A percentile compares a stretch with the other conserved stretches of the same genome.
Conservation (phyloP, 2,888 invertebrate species). For the Ochropleura plecta region DNA sequence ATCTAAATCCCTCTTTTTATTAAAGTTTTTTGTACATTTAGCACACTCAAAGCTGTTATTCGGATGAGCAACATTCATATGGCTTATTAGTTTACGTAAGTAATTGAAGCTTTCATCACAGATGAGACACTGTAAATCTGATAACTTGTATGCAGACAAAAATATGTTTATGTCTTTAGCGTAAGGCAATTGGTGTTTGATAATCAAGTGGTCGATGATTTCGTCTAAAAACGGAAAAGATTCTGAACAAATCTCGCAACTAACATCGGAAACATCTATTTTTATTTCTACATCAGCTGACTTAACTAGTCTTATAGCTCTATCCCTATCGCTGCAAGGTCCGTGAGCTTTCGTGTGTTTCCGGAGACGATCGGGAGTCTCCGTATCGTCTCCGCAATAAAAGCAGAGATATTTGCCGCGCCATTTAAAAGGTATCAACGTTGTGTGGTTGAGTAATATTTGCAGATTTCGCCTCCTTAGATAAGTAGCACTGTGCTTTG, state of each 20-base stretch:
- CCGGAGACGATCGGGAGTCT: slow-evolving; percentile 71
- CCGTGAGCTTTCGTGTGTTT: slow-evolving; percentile 80
- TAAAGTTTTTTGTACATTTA: slow-evolving; percentile 76
- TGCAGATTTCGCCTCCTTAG: slow-evolving; percentile 76
- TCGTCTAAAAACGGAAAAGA: slow-evolving; percentile 56
- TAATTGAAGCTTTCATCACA: slow-evolving; percentile 76
- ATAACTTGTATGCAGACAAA: slow-evolving; percentile 75
- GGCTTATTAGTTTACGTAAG: slow-evolving; percentile 77
- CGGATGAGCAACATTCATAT: slow-evolving; percentile 78
- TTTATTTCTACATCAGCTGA: slow-evolving; percentile 80
- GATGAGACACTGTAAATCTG: slow-evolving; percentile 78
- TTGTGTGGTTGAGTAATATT: slow-evolving; percentile 84
- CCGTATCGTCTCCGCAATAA: slow-evolving; percentile 80
- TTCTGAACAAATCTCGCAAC: slow-evolving; percentile 77
- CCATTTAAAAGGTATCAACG: slow-evolving; percentile 85
- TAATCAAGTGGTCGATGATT: slow-evolving; percentile 72
- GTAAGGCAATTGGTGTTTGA: slow-evolving; percentile 77
- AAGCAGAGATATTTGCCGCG: slow-evolving; percentile 84
- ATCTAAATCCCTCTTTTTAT: slow-evolving; percentile 78
- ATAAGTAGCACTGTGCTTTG: slow-evolving; percentile 69
- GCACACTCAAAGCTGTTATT: slow-evolving; percentile 74
- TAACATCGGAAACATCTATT: slow-evolving; percentile 81
- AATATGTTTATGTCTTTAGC: slow-evolving; percentile 71
- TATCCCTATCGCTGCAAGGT: slow-evolving; percentile 73
- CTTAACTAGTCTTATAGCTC: slow-evolving; percentile 78